Percentiles rank a stretch among this genome's conserved stretches.
phyloP scores from a whole-genome alignment of 2,797 vertebrate genomes.

The Odontamblyopus rebecca region DNA sequence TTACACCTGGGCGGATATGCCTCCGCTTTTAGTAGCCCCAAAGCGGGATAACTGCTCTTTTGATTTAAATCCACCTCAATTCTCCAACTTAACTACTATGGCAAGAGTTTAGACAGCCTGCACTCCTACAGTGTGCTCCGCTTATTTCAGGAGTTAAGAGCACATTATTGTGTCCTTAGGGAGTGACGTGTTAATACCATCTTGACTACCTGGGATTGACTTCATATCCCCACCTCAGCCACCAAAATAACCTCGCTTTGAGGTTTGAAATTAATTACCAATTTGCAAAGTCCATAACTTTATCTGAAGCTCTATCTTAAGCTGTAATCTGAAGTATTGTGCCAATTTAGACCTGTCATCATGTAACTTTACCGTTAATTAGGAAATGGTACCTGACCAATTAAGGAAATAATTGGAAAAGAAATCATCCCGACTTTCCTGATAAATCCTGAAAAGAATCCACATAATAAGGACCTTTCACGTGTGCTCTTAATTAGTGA shows the following conservation, averaged over 20 bases:
- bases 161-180: conserved; percentile 54
- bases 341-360: conserved; percentile 59
- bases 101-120: conserved; percentile 58
- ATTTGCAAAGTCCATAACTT: conserved; percentile 65
- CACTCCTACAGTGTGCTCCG: conserved; percentile 61
- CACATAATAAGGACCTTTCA: conserved; percentile 61
- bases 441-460: conserved; percentile 62
- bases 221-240: conserved; percentile 57
- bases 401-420: conserved; percentile 47
- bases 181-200: conserved; percentile 68
- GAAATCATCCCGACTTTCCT: conserved; percentile 30
- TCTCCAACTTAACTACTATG: conserved; percentile 68
- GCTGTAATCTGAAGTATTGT: conserved; percentile 49
- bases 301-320: conserved; percentile 63
- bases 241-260: conserved; percentile 68
- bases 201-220: conserved; percentile 70
- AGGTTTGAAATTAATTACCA: conserved; percentile 76
- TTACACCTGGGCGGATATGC: conserved; percentile 67
- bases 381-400: conserved; percentile 58
- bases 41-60: conserved; percentile 65
- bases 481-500: conserved; percentile 66
- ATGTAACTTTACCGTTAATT: conserved; percentile 60
- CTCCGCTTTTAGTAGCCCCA: conserved; percentile 49
- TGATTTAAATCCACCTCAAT: conserved; percentile 78
- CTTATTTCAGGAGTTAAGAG: conserved; percentile 64